Conservation (phyloP, 2,888 invertebrate genomes). For the Hyposoter dolosus region DNA sequence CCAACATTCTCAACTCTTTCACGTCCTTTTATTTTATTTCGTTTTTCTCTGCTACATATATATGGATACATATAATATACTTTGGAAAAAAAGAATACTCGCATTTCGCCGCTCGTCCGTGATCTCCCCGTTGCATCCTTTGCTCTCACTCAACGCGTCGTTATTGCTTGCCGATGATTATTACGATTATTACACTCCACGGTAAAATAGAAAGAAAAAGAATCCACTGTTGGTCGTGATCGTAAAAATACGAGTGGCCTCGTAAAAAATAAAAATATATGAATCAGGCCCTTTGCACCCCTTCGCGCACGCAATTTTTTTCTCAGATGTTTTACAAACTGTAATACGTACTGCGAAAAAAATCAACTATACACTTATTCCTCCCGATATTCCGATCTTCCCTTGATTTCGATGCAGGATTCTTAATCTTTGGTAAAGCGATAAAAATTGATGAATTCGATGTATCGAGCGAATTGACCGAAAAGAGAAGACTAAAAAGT, state of each 20-base stretch:
- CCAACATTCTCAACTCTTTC: conserved; percentile 39
- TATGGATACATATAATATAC: not conserved
- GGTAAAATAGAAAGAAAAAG: conserved; percentile 32
- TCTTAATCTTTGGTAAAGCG: not conserved
- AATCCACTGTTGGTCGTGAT: conserved; percentile 21
- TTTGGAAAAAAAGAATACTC: conserved; percentile 15
- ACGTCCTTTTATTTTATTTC: conserved; percentile 43
- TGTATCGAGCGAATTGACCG: conserved; percentile 37
- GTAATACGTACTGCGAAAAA: not conserved
- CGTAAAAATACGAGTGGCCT: conserved; percentile 59
- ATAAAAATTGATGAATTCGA: conserved; percentile 43
- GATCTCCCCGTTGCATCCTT: conserved; percentile 46
- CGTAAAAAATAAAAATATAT: conserved; percentile 47
- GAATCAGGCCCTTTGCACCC: conserved; percentile 39
- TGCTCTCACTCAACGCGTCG: conserved; percentile 68
- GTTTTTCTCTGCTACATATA: conserved; percentile 11
- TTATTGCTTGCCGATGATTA: conserved; percentile 69
- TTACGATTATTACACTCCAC: conserved; percentile 68
- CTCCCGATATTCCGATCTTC: not conserved
- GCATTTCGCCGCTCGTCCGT: conserved; percentile 44
- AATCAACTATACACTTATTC: not conserved
- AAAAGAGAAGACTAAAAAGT: not conserved
- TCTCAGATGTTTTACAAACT: not conserved
- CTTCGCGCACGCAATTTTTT: conserved; percentile 26
- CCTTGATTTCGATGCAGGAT: not conserved